These are phyloP conservation scores for Poecilobothrus nobilitatus DNA, from an alignment of 2,888 invertebrate species.

Conservation along the genomic window DNA sequence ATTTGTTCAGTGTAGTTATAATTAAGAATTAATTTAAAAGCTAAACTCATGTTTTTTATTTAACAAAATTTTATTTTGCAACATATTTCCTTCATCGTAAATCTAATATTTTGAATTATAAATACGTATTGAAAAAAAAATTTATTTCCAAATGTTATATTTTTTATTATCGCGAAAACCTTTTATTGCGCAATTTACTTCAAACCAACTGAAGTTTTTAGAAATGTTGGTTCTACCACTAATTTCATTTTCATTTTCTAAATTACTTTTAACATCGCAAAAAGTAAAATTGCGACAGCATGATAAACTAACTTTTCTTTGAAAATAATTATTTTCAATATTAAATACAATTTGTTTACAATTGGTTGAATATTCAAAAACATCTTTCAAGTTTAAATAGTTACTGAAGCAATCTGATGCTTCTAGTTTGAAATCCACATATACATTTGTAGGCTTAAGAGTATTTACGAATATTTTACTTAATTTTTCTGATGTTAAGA, in stretches of 20 bases:
- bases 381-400: conserved; percentile 17
- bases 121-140: too few relatives aligned
- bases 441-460: conserved; percentile 19
- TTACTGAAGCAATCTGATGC: neutral
- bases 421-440: conserved; percentile 17
- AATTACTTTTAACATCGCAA: neutral
- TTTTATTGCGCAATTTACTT: neutral
- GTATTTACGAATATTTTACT: conserved; percentile 15
- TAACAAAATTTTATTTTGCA: too few relatives aligned
- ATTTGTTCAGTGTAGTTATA: too few relatives aligned
- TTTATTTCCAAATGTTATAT: neutral
- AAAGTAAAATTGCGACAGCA: neutral
- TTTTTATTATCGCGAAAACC: neutral
- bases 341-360: conserved; percentile 17
- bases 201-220: neutral
- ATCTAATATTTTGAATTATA: too few relatives aligned
- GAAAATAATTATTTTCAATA: conserved; percentile 12
- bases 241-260: neutral
- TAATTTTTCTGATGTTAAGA: conserved; percentile 18
- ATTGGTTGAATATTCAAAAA: conserved; percentile 9
- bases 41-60: too few relatives aligned
- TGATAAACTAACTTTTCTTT: neutral
- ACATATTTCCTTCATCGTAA: too few relatives aligned
- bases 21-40: too few relatives aligned
- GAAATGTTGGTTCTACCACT: neutral